Base-by-base conservation (phyloP, 2,113 vertebrate genomes). In the Phalacrocorax carbo region DNA sequence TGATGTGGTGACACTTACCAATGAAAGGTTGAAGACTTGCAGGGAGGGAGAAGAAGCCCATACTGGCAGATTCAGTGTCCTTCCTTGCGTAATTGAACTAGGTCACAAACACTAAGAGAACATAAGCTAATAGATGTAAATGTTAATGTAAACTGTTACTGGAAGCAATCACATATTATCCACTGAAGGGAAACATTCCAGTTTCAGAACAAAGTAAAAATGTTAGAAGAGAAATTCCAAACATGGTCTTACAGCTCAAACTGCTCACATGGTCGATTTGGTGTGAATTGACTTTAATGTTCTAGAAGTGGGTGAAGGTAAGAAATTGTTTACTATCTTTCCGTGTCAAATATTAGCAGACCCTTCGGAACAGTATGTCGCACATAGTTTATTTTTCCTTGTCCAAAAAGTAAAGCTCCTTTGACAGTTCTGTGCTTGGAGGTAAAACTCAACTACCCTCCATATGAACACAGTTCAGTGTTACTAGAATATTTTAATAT, bases 121-220 rank as follows among this genome's bases (percentile, higher is more conserved):
- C 70, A 77, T 68, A 93, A 92, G 49, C 40, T 92, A 65, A 82
- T 62, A 89, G 70, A 93, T 85, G 54, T 94, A 91, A 82, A 91
- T 80, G 78, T 94, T 94, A 92, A 76, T 96, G 14, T 93, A 90
- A 96, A 62, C 86, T 95, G 62, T 94, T 96, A 73, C 36, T 96
- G 93, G 62, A 78, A 95, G 51, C 34, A 78, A 71, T 93, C 36
- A 84, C 75, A 25, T 95, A 76, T 55, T 87, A 91, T 64, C 70
- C 57, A 73, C 11, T 91, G 69, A 94, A 96, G 80, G 34, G 84
- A 92, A 60, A 73, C 48, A 54, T 88, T 97, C 72, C 93, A 49
- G 19, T 90, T 95, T 83, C 82, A 92, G 94, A 94, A 73, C 44
- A 88, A 57, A 78, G 70, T 58, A 93, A 82, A 90, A 82, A 65